A percentile compares a stretch with the other conserved stretches of the same genome.
These are phyloP conservation scores for Lepus oiostolus DNA, from an alignment of 2,797 vertebrate species.

Conservation along the genomic window DNA sequence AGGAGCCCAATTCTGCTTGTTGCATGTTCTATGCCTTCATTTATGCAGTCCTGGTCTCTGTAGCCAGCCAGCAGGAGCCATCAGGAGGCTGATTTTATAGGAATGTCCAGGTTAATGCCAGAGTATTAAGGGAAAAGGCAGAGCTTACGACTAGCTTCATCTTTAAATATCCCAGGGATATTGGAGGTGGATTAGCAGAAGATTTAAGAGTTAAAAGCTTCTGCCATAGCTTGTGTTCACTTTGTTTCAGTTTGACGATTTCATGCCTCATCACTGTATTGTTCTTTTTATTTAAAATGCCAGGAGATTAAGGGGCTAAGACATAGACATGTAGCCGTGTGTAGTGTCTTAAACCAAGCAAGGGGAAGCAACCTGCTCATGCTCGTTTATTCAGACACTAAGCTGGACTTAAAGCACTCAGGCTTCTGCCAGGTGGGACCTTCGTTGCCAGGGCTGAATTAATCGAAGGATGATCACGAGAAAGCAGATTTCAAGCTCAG, in stretches of 20 bases:
- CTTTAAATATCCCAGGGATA: background rate
- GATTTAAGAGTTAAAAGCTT: background rate
- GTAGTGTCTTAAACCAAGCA: background rate
- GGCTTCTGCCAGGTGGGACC: background rate
- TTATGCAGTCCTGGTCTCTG: background rate
- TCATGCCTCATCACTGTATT: background rate
- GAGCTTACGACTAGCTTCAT: background rate
- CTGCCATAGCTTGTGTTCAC: background rate
- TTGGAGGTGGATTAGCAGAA: background rate
- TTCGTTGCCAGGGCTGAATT: background rate
- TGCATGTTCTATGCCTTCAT: background rate
- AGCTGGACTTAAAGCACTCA: background rate
- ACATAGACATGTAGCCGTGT: background rate
- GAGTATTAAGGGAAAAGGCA: background rate
- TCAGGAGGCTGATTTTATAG: slow-evolving; percentile 5
- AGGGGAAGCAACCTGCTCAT: background rate
- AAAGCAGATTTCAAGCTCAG: background rate
- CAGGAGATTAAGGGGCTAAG: background rate
- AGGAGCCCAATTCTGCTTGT: background rate
- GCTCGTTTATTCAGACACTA: background rate
- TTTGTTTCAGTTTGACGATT: background rate
- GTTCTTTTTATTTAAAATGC: background rate
- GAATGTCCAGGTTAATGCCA: background rate
- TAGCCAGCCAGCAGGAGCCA: background rate
- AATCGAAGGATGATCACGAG: background rate